These are phyloP conservation scores for Syngnathus rostellatus DNA, from an alignment of 2,797 vertebrate genomes.

Conservation along the genomic window DNA sequence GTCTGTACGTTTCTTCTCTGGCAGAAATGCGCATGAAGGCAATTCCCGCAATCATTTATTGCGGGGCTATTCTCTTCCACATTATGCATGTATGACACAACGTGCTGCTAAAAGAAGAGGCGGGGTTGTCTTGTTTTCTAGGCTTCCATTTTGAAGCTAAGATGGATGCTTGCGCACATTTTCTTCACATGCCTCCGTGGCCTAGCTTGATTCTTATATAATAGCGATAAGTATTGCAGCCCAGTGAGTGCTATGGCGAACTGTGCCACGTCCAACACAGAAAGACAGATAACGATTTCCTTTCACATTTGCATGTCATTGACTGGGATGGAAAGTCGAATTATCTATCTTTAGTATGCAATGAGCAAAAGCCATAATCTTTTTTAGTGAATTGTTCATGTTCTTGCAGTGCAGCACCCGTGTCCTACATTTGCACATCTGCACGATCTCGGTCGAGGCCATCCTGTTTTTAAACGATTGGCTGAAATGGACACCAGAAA, in stretches of 20 bases:
- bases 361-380: no score
- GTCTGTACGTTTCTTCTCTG: not conserved
- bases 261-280: not conserved
- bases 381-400: no score
- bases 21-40: not conserved
- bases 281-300: not conserved
- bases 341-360: no score
- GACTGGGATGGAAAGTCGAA: not conserved
- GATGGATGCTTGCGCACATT: constrained; percentile 72
- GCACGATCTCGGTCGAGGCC: no score
- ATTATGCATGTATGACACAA: not conserved
- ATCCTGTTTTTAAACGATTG: no score
- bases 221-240: constrained; percentile 21
- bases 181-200: constrained; percentile 40
- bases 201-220: constrained; percentile 53
- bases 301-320: not conserved
- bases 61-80: not conserved
- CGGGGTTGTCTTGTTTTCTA: constrained; percentile 39
- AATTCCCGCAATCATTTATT: not conserved
- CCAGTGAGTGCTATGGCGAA: not conserved
- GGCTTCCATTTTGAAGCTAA: constrained; percentile 76
- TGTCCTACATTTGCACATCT: no score
- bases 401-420: no score
- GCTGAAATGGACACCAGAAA: no score
- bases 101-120: constrained; percentile 13